Conservation (phyloP, 2,888 invertebrate genomes). For the Drosophila paramelanica region DNA sequence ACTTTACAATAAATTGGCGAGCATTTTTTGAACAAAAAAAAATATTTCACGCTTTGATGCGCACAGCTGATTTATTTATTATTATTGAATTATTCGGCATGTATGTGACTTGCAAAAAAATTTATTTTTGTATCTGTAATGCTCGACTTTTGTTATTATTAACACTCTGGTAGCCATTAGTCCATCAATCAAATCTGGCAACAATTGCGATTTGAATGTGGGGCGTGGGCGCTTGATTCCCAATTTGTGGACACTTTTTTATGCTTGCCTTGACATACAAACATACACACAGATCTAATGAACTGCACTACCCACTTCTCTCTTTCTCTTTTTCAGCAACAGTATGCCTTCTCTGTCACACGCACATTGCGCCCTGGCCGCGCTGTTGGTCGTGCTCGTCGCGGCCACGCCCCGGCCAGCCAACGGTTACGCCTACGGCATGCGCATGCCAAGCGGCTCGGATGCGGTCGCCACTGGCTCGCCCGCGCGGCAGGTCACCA, state of each 20-base stretch:
- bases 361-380: slow-evolving; percentile 7
- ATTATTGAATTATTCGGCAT: slow-evolving; percentile 76
- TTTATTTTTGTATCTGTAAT: slow-evolving; percentile 9
- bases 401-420: slow-evolving; percentile 33
- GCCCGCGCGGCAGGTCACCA: slow-evolving; percentile 20
- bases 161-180: slow-evolving; percentile 38
- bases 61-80: slow-evolving; percentile 72
- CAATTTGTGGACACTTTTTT: slow-evolving; percentile 53
- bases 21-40: slow-evolving; percentile 34
- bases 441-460: slow-evolving; percentile 21
- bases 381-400: slow-evolving; percentile 30
- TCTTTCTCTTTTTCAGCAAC: slow-evolving; percentile 7
- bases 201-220: slow-evolving; percentile 60
- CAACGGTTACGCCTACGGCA: slow-evolving; percentile 47
- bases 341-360: slow-evolving; percentile 54
- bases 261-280: slow-evolving; percentile 56
- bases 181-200: slow-evolving; percentile 65
- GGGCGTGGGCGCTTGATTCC: slow-evolving; percentile 46
- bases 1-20: slow-evolving; percentile 66
- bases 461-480: slow-evolving; percentile 3
- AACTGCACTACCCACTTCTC: slow-evolving; percentile 1
- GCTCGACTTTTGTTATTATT: slow-evolving; percentile 35
- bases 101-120: slow-evolving; percentile 73
- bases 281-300: slow-evolving; percentile 2
- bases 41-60: slow-evolving; percentile 75